Evolutionary conservation across 2,113 vertebrate genomes (phyloP).

Genomic region (Chunga burmeisteri): DNA sequence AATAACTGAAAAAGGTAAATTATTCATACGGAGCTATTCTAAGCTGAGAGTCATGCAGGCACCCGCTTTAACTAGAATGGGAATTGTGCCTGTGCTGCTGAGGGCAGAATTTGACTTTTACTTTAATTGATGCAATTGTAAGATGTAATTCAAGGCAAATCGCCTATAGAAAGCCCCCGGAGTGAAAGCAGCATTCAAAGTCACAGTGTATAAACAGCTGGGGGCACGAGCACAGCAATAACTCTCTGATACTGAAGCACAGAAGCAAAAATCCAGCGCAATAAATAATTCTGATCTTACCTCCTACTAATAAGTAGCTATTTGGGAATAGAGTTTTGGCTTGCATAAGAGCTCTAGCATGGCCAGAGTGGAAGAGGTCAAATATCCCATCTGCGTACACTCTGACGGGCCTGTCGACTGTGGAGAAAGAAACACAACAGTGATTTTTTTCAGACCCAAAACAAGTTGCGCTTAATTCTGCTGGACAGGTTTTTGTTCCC

Average conservation of each 20-base stretch:
- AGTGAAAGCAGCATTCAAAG: conserved; percentile 8
- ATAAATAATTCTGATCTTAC: conserved; percentile 76
- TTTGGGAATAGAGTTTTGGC: conserved; percentile 98
- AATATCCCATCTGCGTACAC: conserved; percentile 99
- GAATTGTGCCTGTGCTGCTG: conserved; percentile 34
- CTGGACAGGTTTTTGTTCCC: background rate
- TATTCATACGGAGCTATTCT: conserved; percentile 59
- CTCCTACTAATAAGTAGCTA: conserved; percentile 97
- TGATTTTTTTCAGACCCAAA: conserved; percentile 7
- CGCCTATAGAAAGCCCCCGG: background rate
- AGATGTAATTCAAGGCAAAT: conserved; percentile 37
- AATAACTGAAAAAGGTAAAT: conserved; percentile 55
- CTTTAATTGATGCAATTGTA: conserved; percentile 58
- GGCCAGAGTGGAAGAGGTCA: conserved; percentile 97
- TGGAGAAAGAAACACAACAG: conserved; percentile 56
- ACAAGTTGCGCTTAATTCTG: background rate
- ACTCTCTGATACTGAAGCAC: background rate
- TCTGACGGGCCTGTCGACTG: conserved; percentile 94
- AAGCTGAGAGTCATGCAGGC: conserved; percentile 41
- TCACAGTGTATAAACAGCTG: background rate
- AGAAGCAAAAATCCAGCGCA: background rate
- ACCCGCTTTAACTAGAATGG: conserved; percentile 40
- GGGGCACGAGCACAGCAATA: background rate
- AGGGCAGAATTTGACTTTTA: conserved; percentile 60
- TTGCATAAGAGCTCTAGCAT: conserved; percentile 98